A percentile compares a stretch with the other conserved stretches of the same genome.
These are phyloP conservation scores for Drosophila lacteicornis DNA, from an alignment of 1,140 invertebrate genomes.

Conservation along the genomic window DNA sequence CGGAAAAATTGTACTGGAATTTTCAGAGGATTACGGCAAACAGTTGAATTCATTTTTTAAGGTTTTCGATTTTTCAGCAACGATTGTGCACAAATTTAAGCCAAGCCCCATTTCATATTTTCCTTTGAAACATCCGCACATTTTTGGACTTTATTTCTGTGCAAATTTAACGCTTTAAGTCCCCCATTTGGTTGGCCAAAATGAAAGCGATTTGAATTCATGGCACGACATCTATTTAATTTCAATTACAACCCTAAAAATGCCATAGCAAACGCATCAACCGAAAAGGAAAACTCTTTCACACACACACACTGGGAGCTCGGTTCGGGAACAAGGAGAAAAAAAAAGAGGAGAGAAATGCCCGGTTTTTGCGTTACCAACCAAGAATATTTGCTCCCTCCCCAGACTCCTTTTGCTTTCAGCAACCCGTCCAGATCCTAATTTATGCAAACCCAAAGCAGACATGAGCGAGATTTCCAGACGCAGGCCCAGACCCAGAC, in stretches of 20 bases:
- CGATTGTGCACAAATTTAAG: neutral
- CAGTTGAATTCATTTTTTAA: neutral
- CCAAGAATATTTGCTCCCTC: conserved; percentile 29
- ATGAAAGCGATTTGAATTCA: conserved; percentile 72
- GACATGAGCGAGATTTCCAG: conserved; percentile 64
- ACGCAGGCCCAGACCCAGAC: conserved; percentile 18
- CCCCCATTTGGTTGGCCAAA: conserved; percentile 20
- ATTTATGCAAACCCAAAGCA: conserved; percentile 77
- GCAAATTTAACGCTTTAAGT: conserved; percentile 56
- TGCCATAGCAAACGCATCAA: conserved; percentile 74
- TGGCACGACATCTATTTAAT: conserved; percentile 83
- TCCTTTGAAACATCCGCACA: neutral
- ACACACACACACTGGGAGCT: conserved; percentile 26
- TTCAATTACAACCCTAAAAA: conserved; percentile 81
- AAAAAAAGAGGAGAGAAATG: conserved; percentile 4
- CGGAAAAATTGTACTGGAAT: conserved; percentile 4
- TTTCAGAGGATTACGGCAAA: conserved; percentile 1
- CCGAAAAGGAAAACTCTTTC: conserved; percentile 60
- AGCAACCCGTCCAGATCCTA: conserved; percentile 53
- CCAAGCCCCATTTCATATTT: neutral
- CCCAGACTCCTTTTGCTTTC: conserved; percentile 13
- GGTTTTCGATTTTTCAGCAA: neutral
- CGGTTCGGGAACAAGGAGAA: conserved; percentile 10
- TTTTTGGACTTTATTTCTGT: neutral
- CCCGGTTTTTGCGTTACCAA: conserved; percentile 69